Conservation (phyloP, 1,140 invertebrate genomes). For the Leptoteleia sp. region DNA sequence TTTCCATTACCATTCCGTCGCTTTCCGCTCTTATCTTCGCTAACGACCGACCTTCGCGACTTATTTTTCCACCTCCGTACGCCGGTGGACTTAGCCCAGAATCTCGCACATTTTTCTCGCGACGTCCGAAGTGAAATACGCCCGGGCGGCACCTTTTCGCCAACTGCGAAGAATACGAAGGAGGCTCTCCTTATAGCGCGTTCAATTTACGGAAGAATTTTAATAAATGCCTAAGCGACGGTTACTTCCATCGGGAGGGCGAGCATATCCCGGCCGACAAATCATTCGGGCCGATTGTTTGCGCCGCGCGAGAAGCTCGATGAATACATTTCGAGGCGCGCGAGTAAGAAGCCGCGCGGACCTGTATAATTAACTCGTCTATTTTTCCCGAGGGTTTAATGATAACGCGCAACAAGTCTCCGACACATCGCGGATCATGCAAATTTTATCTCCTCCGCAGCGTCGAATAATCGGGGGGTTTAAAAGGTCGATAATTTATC, state of each 20-base stretch:
- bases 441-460: conserved; percentile 41
- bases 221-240: conserved; percentile 23
- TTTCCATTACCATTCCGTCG: conserved; percentile 73
- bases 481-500: conserved; percentile 22
- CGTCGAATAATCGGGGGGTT: neutral
- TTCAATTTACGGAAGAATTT: conserved; percentile 43
- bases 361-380: conserved; percentile 35
- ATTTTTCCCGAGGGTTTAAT: conserved; percentile 35
- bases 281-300: no score
- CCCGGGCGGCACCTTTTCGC: conserved; percentile 38
- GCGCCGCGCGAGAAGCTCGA: neutral
- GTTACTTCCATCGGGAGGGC: conserved; percentile 21
- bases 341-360: conserved; percentile 6
- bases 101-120: conserved; percentile 43
- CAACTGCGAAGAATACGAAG: conserved; percentile 53
- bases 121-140: conserved; percentile 34
- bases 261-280: neutral
- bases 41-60: conserved; percentile 70
- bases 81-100: conserved; percentile 21
- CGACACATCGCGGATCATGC: conserved; percentile 37
- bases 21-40: conserved; percentile 71
- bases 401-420: conserved; percentile 52
- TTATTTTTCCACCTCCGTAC: conserved; percentile 69
- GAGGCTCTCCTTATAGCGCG: conserved; percentile 14
- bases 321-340: conserved; percentile 13